Evolutionary conservation across 2,113 vertebrate species (phyloP), one percentile per base, ranked within the genome.

Genomic region (Lagopus leucura): DNA sequence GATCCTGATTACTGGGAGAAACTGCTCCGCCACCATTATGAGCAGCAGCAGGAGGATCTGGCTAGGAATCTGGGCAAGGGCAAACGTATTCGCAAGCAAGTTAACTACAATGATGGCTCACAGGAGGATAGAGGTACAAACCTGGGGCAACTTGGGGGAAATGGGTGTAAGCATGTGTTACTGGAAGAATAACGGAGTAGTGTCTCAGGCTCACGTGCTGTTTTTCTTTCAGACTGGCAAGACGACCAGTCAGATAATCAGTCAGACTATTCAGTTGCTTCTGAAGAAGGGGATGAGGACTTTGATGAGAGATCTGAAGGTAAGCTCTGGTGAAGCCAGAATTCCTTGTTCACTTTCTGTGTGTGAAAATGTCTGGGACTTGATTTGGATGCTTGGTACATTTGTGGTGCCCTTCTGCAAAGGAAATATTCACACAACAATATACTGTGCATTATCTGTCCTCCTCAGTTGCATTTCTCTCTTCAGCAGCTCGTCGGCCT

Each of bases 1-100:
- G 99, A 99, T 96, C 99, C 99, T 3, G 99, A 99, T 96, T 99
- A 99, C 97, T 99, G 99, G 99, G 99, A 99, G 97, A 99, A 99
- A 95, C 97, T 99, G 92, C 98, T 99, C 63, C 98, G 99, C 42
- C 99, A 99, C 95, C 99, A 99, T 97, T 99, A 99, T 6, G 99
- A 99, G 97, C 99, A 99, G 97, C 99, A 99, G 74, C 99, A 99
- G 90, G 99, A 99, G 92, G 99, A 99, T 95, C 97, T 99, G 40
- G 99, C 99, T 88, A 98, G 99, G 80, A 99, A 99, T 92, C 96
- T 99, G 97, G 99, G 99, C 97, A 99, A 99, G 98, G 99, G 99
- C 96, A 99, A 99, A 97, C 97, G 99, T 93, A 99, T 99, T 40
- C 98, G 99, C 97, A 99, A 99, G 98, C 99, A 99, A 70, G 99